phyloP scores from a whole-genome alignment of 2,888 invertebrate genomes.

The Drosophila hamatofila region DNA sequence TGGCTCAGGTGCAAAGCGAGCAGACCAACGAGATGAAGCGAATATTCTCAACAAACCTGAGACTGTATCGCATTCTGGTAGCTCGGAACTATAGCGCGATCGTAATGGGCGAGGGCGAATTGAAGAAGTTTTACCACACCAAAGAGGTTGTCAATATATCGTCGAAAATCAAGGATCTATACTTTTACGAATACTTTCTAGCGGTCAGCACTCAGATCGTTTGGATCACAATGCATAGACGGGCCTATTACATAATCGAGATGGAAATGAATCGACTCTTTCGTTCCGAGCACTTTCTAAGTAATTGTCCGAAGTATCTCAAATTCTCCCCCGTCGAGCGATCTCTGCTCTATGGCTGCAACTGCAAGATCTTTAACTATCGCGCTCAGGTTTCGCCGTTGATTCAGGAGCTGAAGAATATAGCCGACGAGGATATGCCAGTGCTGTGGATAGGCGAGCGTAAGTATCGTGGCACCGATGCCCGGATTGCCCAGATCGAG shows the following conservation, averaged over 20 bases:
- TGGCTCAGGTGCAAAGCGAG: conserved; percentile 14
- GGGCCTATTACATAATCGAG: conserved; percentile 5
- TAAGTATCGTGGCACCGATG: not conserved
- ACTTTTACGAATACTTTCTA: conserved; percentile 4
- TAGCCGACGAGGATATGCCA: not conserved
- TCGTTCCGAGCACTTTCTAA: conserved; percentile 16
- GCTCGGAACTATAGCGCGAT: not conserved
- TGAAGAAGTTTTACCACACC: conserved; percentile 4
- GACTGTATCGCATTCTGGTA: conserved; percentile 8
- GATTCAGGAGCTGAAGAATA: not conserved
- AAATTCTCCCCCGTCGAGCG: not conserved
- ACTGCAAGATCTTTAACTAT: conserved; percentile 7
- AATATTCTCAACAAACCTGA: conserved; percentile 2
- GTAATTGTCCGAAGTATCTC: not conserved
- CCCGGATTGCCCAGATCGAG: conserved; percentile 1
- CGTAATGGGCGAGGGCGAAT: not conserved
- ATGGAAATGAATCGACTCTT: conserved; percentile 19
- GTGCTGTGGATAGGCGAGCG: conserved; percentile 1
- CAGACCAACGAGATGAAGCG: conserved; percentile 15
- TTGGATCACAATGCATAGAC: conserved; percentile 9
- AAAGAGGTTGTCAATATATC: conserved; percentile 6
- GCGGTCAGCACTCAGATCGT: conserved; percentile 9
- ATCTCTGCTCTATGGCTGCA: conserved; percentile 4
- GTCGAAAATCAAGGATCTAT: conserved; percentile 6
- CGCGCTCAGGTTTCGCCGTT: not conserved